These are phyloP conservation scores for Leptopterna dolabrata DNA, from an alignment of 2,888 invertebrate species.

Conservation along the genomic window DNA sequence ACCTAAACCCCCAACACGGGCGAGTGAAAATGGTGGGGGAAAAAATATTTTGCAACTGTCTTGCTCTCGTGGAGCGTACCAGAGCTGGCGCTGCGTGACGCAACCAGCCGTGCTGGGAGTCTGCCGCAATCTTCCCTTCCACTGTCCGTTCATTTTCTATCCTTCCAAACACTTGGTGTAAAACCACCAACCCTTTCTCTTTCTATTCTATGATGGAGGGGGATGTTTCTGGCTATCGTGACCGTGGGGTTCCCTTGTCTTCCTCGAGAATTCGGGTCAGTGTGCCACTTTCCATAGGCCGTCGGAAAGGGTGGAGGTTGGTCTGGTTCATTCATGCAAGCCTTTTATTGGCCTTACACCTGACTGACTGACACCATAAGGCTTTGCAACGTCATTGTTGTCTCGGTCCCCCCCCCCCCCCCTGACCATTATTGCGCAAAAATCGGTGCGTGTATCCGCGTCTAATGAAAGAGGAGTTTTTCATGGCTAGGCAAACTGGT, in stretches of 20 bases:
- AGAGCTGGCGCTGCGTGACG: slow-evolving; percentile 16
- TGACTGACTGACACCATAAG: slow-evolving; percentile 39
- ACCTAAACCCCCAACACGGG: background rate
- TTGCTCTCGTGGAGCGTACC: slow-evolving; percentile 5
- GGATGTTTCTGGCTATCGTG: slow-evolving; percentile 11
- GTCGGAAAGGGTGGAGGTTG: background rate
- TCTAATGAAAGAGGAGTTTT: background rate
- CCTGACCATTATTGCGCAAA: background rate
- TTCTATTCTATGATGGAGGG: slow-evolving; percentile 27
- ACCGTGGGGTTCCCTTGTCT: slow-evolving; percentile 29
- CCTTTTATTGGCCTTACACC: slow-evolving; percentile 48
- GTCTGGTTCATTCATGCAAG: slow-evolving; percentile 6
- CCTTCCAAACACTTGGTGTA: background rate
- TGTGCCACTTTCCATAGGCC: slow-evolving; percentile 40
- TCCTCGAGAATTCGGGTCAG: slow-evolving; percentile 50
- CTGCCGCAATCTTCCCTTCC: slow-evolving; percentile 37
- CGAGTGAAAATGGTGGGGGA: background rate
- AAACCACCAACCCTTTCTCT: slow-evolving; percentile 40
- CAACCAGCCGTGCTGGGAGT: background rate
- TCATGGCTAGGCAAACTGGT: background rate
- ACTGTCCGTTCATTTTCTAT: background rate
- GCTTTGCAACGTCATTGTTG: slow-evolving; percentile 33
- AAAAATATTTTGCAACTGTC: slow-evolving; percentile 14
- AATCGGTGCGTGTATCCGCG: background rate
- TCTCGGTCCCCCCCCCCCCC: background rate